Percentiles rank a stretch among this genome's conserved stretches.
Evolutionary conservation across 2,888 invertebrate species (phyloP).

Genomic region (Biston betularia): DNA sequence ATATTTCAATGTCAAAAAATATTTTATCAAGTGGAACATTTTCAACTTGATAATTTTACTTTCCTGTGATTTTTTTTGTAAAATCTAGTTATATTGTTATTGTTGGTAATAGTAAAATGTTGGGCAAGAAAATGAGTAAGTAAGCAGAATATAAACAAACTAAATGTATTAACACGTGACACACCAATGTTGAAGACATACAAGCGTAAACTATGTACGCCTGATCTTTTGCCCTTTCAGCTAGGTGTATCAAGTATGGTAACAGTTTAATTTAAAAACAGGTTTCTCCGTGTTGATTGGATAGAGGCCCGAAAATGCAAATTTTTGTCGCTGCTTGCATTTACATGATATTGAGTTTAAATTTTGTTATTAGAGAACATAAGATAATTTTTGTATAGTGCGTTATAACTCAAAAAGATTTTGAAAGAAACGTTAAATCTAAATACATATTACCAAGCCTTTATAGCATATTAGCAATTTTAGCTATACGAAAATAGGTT

Average conservation of each 20-base stretch:
- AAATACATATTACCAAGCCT: neutral
- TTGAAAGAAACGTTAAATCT: neutral
- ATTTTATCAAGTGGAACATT: neutral
- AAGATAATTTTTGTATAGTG: neutral
- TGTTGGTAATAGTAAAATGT: neutral
- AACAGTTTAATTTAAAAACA: slow-evolving; percentile 25
- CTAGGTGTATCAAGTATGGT: slow-evolving; percentile 26
- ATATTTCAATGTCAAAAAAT: slow-evolving; percentile 3
- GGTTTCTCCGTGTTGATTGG: slow-evolving; percentile 24
- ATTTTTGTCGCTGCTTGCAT: slow-evolving; percentile 9
- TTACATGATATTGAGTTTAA: slow-evolving; percentile 6
- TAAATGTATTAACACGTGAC: slow-evolving; percentile 42
- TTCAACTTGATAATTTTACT: neutral
- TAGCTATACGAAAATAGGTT: slow-evolving; percentile 1
- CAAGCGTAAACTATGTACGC: slow-evolving; percentile 42
- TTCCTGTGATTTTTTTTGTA: neutral
- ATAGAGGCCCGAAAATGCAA: slow-evolving; percentile 21
- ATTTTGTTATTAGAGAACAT: neutral
- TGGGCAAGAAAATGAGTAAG: slow-evolving; percentile 12
- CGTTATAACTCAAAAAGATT: neutral
- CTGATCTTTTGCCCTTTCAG: slow-evolving; percentile 54
- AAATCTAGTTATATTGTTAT: too few species aligned
- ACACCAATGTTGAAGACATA: slow-evolving; percentile 49
- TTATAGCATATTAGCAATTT: neutral
- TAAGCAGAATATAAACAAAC: slow-evolving; percentile 28